Conservation (phyloP, 2,888 invertebrate species). For the Phengaris alcon region DNA sequence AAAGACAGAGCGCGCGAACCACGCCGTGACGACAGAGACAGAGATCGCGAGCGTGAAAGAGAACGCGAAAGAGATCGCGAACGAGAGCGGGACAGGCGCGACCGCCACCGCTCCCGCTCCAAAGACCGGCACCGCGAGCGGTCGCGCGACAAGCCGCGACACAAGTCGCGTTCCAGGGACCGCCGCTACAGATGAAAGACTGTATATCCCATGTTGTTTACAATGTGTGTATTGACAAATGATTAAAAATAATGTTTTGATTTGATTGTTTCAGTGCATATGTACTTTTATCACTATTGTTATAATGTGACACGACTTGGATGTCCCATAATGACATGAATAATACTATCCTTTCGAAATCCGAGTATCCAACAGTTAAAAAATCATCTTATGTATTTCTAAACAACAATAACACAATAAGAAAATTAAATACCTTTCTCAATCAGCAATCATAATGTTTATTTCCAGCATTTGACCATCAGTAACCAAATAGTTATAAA, state of each 20-base stretch:
- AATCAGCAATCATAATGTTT: too few species aligned
- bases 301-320: too few species aligned
- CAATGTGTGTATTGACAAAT: slow-evolving; percentile 48
- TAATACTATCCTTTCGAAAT: too few species aligned
- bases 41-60: slow-evolving; percentile 45
- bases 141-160: slow-evolving; percentile 53
- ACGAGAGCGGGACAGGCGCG: slow-evolving; percentile 42
- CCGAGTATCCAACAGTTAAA: too few species aligned
- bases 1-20: slow-evolving; percentile 55
- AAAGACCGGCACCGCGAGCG: slow-evolving; percentile 49
- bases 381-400: too few species aligned
- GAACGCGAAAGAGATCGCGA: slow-evolving; percentile 40
- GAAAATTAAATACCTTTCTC: too few species aligned
- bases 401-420: too few species aligned
- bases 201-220: slow-evolving; percentile 42
- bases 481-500: too few species aligned
- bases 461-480: too few species aligned
- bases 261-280: slow-evolving; percentile 38
- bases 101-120: slow-evolving; percentile 52
- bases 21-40: slow-evolving; percentile 62
- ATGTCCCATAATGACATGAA: too few species aligned
- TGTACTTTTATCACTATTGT: slow-evolving; percentile 11
- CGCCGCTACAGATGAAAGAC: slow-evolving; percentile 67
- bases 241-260: slow-evolving; percentile 55
- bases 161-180: slow-evolving; percentile 62